Base-by-base conservation (phyloP, 2,797 vertebrate species). In the Mormyrus hasselquistii region DNA sequence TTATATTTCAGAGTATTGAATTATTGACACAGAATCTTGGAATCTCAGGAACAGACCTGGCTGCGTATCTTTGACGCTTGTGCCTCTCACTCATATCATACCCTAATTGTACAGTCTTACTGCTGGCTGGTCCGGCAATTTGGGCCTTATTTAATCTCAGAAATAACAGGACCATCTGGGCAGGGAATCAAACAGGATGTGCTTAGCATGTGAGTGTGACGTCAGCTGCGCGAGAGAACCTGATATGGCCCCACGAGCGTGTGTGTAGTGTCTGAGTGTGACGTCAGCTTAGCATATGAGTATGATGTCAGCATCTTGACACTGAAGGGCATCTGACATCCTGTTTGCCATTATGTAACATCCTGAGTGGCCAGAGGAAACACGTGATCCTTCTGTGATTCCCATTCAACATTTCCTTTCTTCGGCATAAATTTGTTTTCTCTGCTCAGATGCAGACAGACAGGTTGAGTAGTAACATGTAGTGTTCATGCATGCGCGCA, bases 321-420 rank as follows among this genome's bases (percentile, higher is more conserved):
- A 62, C 5, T 87, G 86, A 87, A 87, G 86, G 55, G 55, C 55
- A 87, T n/a, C 53, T 59, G 5, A 25, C 86, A 38, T 59, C 86
- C 86, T 44, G 86, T 44, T 87, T 87, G 38, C 14, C 6, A 47
- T 87, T 62, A 62, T 62, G 38, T 62, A 65, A 86, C 34, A 57
- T 22, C 19, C 29, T 22, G 14, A 16, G 10, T 38, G 8, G 47
- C 44, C n/a, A 38, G 84, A 86, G 49, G 49, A 19, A 7, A 5
- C 9, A 53, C 62, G 38, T 34, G 8, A 19, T 87, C n/a, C 50
- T 41, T 65, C 57, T 49, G n/a, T 14, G 25, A 55, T 86, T 86
- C 47, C 22, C 10, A 86, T 52, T 86, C n/a, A 14, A 9, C 16
- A 7, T 57, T 86, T 86, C 49, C 14, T 19, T n/a, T 83, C 16